A percentile compares a stretch with the other conserved stretches of the same genome.
Evolutionary conservation across 2,888 invertebrate species (phyloP).

Genomic region (Agonopterix arenella): DNA sequence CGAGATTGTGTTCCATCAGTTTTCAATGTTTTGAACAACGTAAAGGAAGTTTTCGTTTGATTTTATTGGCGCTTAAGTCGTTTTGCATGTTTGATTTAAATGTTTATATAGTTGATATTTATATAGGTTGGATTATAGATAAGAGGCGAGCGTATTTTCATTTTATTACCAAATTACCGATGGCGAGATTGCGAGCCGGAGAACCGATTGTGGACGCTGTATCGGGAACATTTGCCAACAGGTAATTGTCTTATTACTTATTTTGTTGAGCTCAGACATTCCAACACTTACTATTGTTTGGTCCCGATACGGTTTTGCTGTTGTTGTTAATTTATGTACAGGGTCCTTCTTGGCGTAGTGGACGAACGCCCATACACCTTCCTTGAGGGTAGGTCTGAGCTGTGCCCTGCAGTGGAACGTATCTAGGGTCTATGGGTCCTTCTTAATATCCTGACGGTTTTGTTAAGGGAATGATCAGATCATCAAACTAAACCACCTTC

Average conservation of each 20-base stretch:
- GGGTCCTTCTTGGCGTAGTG: too few species aligned
- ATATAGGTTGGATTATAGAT: conserved; percentile 71
- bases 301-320: too few species aligned
- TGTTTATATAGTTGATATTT: conserved; percentile 43
- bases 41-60: conserved; percentile 21
- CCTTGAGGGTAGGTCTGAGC: too few species aligned
- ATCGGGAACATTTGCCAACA: conserved; percentile 68
- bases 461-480: too few species aligned
- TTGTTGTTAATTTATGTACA: too few species aligned
- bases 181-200: conserved; percentile 51
- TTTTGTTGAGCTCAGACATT: conserved; percentile 46
- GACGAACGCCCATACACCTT: too few species aligned
- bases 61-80: conserved; percentile 8
- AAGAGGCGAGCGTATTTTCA: conserved; percentile 71
- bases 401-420: too few species aligned
- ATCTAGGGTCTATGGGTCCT: too few species aligned
- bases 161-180: conserved; percentile 79
- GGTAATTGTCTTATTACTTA: conserved; percentile 60
- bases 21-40: conserved; percentile 5
- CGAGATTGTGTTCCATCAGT: conserved; percentile 26
- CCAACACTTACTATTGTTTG: conserved; percentile 15
- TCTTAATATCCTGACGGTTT: too few species aligned
- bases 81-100: conserved; percentile 2
- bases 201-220: conserved; percentile 53
- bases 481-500: too few species aligned